phyloP scores from a whole-genome alignment of 2,797 vertebrate genomes.

The Pangasius sanitwongsei region DNA sequence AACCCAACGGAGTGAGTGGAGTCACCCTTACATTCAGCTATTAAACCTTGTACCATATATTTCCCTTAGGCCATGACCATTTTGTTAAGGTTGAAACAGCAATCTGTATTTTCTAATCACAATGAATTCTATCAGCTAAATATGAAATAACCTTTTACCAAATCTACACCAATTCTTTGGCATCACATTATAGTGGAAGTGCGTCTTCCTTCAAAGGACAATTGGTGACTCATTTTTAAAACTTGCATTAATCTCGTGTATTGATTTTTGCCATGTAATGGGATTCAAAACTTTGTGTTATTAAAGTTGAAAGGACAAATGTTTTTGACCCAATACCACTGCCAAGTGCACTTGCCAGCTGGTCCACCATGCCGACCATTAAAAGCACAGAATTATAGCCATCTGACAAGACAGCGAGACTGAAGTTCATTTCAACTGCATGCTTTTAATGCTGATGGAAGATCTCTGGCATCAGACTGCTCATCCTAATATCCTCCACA shows the following conservation, averaged over 20 bases:
- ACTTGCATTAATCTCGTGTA: neutral
- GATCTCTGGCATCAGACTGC: conserved; percentile 13
- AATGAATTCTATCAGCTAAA: neutral
- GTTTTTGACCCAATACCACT: conserved; percentile 8
- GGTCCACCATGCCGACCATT: conserved; percentile 38
- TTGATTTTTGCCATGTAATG: conserved; percentile 13
- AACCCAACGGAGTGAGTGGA: neutral
- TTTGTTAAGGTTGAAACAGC: neutral
- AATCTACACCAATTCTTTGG: neutral
- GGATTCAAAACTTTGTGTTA: conserved; percentile 19
- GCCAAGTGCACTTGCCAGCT: conserved; percentile 44
- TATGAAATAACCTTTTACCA: neutral
- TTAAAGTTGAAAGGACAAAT: conserved; percentile 30
- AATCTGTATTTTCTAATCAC: neutral
- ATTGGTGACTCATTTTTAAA: neutral
- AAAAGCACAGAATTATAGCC: conserved; percentile 46
- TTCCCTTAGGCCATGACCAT: neutral
- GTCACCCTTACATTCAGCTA: neutral
- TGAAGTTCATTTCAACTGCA: conserved; percentile 35
- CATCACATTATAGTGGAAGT: neutral
- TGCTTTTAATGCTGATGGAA: conserved; percentile 35
- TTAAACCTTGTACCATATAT: neutral
- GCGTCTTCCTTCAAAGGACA: neutral
- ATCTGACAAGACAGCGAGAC: conserved; percentile 7
- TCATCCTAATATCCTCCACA: conserved; percentile 4